phyloP scores from a whole-genome alignment of 2,797 vertebrate genomes.

The Schizopygopsis malacanthus region DNA sequence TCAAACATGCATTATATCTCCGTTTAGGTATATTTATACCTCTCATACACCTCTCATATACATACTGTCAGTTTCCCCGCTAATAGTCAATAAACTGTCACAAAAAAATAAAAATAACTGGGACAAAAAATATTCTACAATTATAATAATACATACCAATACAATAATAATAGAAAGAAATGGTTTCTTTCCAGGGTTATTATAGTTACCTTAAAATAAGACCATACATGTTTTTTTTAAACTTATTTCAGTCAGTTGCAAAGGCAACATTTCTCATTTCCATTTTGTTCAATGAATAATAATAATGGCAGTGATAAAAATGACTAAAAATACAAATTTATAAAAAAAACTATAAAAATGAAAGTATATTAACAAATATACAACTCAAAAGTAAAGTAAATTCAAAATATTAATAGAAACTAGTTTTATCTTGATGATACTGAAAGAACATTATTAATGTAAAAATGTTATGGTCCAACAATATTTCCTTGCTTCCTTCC shows the following conservation, averaged over 20 bases:
- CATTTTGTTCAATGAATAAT: not conserved
- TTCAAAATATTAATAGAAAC: not conserved
- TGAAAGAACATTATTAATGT: not conserved
- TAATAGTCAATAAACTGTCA: too few relatives aligned
- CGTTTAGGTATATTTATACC: not conserved
- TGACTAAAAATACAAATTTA: too few relatives aligned
- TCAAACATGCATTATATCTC: not conserved
- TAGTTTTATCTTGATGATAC: not conserved
- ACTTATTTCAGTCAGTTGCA: not conserved
- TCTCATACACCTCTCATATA: not conserved
- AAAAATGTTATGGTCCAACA: not conserved
- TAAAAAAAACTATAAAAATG: too few relatives aligned
- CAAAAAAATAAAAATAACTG: too few relatives aligned
- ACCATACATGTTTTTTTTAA: too few relatives aligned
- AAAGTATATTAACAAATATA: too few relatives aligned
- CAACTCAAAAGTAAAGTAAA: not conserved
- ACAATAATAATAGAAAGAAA: too few relatives aligned
- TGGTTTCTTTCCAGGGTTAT: not conserved
- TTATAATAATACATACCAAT: too few relatives aligned
- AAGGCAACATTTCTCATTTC: not conserved
- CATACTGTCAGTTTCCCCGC: too few relatives aligned
- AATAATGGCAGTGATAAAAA: too few relatives aligned
- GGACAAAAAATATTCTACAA: too few relatives aligned
- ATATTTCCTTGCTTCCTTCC: not conserved
- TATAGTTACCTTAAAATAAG: not conserved